Evolutionary conservation across 2,113 vertebrate species (phyloP).

Genomic region (Tor tambroides): DNA sequence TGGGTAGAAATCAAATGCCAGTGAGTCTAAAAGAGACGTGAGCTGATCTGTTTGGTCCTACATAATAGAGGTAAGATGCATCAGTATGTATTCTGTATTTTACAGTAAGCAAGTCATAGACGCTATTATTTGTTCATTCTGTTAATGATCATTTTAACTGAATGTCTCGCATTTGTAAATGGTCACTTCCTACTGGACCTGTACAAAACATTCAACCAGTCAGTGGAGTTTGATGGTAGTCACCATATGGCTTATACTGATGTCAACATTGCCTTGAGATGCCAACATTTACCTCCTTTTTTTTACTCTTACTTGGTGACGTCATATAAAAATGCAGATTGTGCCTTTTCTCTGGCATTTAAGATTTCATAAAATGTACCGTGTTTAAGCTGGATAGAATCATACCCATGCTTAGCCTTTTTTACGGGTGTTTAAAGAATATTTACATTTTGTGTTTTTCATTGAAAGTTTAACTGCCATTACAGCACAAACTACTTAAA

Average conservation of each 20-base stretch:
- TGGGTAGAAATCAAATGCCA: background rate
- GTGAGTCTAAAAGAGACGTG: background rate
- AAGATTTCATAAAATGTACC: background rate
- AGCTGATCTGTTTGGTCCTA: background rate
- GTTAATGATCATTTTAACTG: background rate
- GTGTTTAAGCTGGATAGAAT: background rate
- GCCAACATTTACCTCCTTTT: conserved; percentile 90
- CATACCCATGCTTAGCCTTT: background rate
- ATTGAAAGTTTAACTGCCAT: background rate
- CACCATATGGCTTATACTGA: conserved; percentile 80
- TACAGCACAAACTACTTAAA: background rate
- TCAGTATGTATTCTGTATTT: background rate
- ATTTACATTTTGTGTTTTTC: background rate
- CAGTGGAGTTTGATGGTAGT: background rate
- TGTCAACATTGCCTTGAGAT: conserved; percentile 91
- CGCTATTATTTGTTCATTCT: background rate
- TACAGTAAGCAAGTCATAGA: background rate
- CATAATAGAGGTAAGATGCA: background rate
- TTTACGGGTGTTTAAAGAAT: background rate
- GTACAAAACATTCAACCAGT: background rate
- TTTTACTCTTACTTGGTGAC: conserved; percentile 83
- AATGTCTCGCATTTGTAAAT: background rate
- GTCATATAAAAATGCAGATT: conserved; percentile 34
- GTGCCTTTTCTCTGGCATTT: conserved; percentile 23
- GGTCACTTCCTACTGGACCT: background rate